Conservation (phyloP, 2,113 vertebrate genomes). For the Ophthalmolycus amberensis region DNA sequence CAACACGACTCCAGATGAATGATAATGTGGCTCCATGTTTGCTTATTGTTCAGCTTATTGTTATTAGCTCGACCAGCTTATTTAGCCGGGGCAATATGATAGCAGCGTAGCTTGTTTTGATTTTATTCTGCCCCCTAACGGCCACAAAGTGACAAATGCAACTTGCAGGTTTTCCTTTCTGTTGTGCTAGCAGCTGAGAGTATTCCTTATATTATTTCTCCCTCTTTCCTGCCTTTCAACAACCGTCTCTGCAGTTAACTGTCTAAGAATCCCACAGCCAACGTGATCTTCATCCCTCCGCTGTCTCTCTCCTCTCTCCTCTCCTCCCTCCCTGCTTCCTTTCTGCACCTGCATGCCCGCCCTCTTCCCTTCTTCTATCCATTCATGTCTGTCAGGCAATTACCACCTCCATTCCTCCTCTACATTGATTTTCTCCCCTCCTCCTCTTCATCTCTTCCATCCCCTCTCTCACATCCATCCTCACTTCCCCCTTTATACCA, state of each 20-base stretch:
- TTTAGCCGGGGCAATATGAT: neutral
- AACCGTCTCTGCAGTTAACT: constrained; percentile 7
- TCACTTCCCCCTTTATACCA: constrained; percentile 9
- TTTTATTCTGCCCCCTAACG: neutral
- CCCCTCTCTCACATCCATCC: constrained; percentile 45
- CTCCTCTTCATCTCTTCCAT: constrained; percentile 49
- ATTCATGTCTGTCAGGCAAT: constrained; percentile 68
- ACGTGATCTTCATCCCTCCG: constrained; percentile 22
- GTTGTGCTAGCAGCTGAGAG: neutral
- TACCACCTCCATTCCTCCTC: constrained; percentile 60
- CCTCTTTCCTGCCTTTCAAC: neutral
- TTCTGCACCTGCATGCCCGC: constrained; percentile 35
- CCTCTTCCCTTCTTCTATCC: constrained; percentile 47
- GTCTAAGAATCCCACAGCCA: constrained; percentile 13
- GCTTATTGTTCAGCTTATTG: neutral
- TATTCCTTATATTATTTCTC: constrained; percentile 11
- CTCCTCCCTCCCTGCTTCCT: constrained; percentile 10
- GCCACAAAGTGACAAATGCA: neutral
- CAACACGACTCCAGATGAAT: neutral
- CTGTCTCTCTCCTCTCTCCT: neutral
- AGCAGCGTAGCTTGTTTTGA: neutral
- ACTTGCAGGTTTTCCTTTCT: neutral
- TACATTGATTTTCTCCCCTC: constrained; percentile 62
- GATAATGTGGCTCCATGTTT: no score
- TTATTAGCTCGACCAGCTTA: neutral